These are phyloP conservation scores for Drosophila arawakana DNA, from an alignment of 1,140 invertebrate genomes.

Conservation along the genomic window DNA sequence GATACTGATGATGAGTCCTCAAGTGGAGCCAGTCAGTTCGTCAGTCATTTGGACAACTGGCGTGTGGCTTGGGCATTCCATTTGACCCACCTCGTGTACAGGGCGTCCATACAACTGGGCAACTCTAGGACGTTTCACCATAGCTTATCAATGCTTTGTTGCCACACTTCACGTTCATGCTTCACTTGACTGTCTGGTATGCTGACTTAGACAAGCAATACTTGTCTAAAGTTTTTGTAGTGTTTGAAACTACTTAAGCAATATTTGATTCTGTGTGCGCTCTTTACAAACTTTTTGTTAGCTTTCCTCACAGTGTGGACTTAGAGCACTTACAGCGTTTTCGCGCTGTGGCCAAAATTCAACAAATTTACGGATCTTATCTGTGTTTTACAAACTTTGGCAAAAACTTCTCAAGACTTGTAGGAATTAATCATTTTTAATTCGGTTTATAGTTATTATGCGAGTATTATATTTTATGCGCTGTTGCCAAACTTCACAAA, in stretches of 20 bases:
- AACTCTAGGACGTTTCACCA: not conserved
- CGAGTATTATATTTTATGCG: not conserved
- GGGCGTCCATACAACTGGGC: not conserved
- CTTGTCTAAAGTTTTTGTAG: not conserved
- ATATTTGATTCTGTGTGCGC: not conserved
- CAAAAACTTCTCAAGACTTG: not conserved
- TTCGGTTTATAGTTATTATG: too few relatives aligned
- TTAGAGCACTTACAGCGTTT: not conserved
- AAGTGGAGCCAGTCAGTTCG: conserved; percentile 13
- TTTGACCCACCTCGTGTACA: not conserved
- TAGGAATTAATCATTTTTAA: too few relatives aligned
- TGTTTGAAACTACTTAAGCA: conserved; percentile 10
- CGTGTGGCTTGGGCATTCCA: conserved; percentile 23
- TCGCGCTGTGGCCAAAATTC: conserved; percentile 2
- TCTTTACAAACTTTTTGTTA: conserved; percentile 14
- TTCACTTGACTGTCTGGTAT: not conserved
- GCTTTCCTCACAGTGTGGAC: too few relatives aligned
- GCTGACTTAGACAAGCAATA: conserved; percentile 2
- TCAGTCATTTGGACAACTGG: conserved; percentile 29
- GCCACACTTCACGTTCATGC: conserved; percentile 17
- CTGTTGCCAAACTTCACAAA: conserved; percentile 16
- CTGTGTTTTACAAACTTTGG: not conserved
- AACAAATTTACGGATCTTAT: not conserved
- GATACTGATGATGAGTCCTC: not conserved
- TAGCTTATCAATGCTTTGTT: conserved; percentile 16